Base-by-base conservation (phyloP, 2,888 invertebrate species). In the Heterodera filipjevi region DNA sequence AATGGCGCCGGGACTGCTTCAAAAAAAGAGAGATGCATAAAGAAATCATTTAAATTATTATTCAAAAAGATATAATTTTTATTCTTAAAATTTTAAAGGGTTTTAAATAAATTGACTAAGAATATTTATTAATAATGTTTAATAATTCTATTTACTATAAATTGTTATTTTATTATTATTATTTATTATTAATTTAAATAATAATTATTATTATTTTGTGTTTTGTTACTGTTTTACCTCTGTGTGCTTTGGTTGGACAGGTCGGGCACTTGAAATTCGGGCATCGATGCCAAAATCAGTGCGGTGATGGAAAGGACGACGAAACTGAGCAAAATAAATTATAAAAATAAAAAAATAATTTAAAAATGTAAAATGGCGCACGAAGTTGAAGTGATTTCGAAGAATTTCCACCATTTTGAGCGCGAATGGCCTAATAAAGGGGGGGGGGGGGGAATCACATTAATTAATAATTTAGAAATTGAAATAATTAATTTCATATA, bases 331-430 rank as follows among this genome's bases (percentile, higher is more conserved):
- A 22, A 12, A 14, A 14, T 68, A 16, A 49, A 49, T 49, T 16
- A 49, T 12, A 16, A 12, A 16, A 49, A 49, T 12, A 49, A 49
- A 49, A 12, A 10, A 49, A 16, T 16, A 16, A 49, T 32, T 35
- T 68, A 35, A 22, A 22, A 33, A 35, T 8, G 27, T 12, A 30
- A 33, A 12, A 27, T 16, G n/a, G 30, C 30, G 16, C 33, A 68
- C 2, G 88, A 86, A 0, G 88, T 88, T 10, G 87, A 87, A n/a
- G 87, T 88, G 32, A 88, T 83, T 80, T 88, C 88, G 83, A 88
- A 88, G 19, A 87, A 84, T 81, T 89, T 87, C 88, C 88, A 88
- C 87, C 87, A 88, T 71, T 80, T 82, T 59, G 86, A 85, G 49
- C 87, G 85, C 10, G 87, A 84, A 76, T 88, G 88, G 27, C 88